Percentiles rank a stretch among this genome's conserved stretches.
These are phyloP conservation scores for Eretmochelys imbricata DNA, from an alignment of 2,113 vertebrate species.

Conservation along the genomic window DNA sequence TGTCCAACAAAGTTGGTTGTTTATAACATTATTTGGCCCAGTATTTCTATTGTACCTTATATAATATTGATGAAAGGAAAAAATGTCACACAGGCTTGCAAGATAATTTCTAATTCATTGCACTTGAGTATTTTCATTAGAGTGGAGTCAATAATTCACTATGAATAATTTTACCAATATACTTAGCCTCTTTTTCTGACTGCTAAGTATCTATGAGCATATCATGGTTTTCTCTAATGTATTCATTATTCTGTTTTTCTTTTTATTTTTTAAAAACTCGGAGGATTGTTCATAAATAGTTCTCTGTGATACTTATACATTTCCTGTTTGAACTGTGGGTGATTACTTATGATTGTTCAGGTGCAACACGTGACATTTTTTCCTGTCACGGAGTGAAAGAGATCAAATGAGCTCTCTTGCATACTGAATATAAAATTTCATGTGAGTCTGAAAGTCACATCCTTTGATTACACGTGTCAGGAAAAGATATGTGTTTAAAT, in stretches of 20 bases:
- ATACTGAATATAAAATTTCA: background rate
- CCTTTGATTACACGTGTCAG: background rate
- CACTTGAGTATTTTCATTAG: background rate
- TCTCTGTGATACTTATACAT: background rate
- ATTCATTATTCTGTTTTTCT: background rate
- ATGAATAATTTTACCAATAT: rapidly evolving
- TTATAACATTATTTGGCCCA: rapidly evolving
- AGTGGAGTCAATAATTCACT: background rate
- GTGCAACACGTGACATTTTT: background rate
- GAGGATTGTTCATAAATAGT: background rate
- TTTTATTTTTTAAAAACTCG: background rate
- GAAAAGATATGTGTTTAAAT: background rate
- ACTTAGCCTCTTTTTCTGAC: background rate
- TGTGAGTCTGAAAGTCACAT: background rate
- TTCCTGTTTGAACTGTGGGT: background rate
- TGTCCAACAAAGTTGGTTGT: background rate
- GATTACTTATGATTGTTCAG: background rate
- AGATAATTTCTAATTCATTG: background rate
- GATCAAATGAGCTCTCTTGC: too few relatives aligned
- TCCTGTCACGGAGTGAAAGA: background rate
- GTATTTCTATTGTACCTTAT: background rate
- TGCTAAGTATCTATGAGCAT: background rate
- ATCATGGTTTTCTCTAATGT: background rate
- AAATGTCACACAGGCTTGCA: background rate
- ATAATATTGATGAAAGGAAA: background rate